Evolutionary conservation across 2,113 vertebrate genomes (phyloP).

Genomic region (Haplochromis burtoni): DNA sequence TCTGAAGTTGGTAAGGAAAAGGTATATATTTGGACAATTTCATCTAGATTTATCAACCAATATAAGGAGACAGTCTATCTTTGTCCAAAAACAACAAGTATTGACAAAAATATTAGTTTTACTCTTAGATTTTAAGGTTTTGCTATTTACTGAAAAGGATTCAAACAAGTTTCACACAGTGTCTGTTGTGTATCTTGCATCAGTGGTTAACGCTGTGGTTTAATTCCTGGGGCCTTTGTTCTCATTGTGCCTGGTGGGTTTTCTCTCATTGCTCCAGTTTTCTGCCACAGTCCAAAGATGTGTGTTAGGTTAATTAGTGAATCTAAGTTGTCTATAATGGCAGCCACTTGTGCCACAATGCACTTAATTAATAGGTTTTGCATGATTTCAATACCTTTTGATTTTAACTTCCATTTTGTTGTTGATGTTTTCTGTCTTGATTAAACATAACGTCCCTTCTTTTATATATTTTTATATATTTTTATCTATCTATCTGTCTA

Average conservation of each 20-base stretch:
- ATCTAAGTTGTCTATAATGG: background rate
- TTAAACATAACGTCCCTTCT: background rate
- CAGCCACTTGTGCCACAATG: background rate
- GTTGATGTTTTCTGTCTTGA: background rate
- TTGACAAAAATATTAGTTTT: background rate
- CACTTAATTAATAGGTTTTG: background rate
- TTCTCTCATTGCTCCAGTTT: background rate
- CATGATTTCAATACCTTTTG: background rate
- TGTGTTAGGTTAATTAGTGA: background rate
- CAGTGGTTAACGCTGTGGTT: background rate
- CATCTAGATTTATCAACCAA: background rate
- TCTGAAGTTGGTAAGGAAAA: background rate
- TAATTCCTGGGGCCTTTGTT: background rate
- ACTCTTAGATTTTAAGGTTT: background rate
- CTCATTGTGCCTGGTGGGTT: background rate
- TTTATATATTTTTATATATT: rapidly evolving
- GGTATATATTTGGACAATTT: background rate
- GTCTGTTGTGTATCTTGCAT: background rate
- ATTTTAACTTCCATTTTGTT: background rate
- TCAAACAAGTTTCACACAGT: background rate
- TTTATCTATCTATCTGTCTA: too few relatives aligned
- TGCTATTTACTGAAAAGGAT: background rate
- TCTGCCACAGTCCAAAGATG: background rate
- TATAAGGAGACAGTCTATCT: background rate
- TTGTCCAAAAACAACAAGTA: background rate